Base-by-base conservation (phyloP, 2,888 invertebrate species). In the Byasa hedistus region DNA sequence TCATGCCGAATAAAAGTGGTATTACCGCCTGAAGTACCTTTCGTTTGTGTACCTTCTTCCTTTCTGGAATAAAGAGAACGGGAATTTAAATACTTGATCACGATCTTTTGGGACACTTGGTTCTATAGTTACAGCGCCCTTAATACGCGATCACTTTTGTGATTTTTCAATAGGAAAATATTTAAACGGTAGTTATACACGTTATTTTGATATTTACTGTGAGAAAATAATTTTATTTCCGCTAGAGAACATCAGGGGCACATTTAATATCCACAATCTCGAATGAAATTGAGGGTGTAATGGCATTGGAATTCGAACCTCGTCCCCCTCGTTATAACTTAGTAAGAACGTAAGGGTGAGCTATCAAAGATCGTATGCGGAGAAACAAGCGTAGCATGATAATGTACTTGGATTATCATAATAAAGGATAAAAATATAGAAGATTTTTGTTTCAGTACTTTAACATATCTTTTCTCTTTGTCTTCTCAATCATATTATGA, bases 1-100 rank as follows among this genome's bases (percentile, higher is more conserved):
- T 95, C 84, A 95, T 94, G 36, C 95, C 95, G 73, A 95, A 87
- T 57, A 95, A 84, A 76, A 95, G 89, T 8, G 95, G 95, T 15
- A 96, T 85, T 65, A 94, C 86, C 75, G 94, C 91, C 79, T 93
- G 93, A 70, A 93, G 89, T 72, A 94, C 92, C 75, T 94, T 94
- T 71, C 93, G 93, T 69, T 93, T 93, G 64, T 93, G 91, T 75
- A 89, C 90, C 80, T 88, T 89, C 80, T 88, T 89, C 80, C 82
- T 78, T 79, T 84, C 82, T 84, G 81, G 44, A 81, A 82, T 19
- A 12, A 44, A 63, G 19, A 23, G 7, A 54, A 19, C 2, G 48
- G 19, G 7, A 48, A 48, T n/a, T 12, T 60, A 17, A 5, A 15
- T 22, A 17, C 21, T 22, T 22, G 1, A n/a, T 32, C 15, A 10